Evolutionary conservation across 2,888 invertebrate genomes (phyloP), one percentile per base, ranked within the genome.

Genomic region (Emmelina monodactyla): DNA sequence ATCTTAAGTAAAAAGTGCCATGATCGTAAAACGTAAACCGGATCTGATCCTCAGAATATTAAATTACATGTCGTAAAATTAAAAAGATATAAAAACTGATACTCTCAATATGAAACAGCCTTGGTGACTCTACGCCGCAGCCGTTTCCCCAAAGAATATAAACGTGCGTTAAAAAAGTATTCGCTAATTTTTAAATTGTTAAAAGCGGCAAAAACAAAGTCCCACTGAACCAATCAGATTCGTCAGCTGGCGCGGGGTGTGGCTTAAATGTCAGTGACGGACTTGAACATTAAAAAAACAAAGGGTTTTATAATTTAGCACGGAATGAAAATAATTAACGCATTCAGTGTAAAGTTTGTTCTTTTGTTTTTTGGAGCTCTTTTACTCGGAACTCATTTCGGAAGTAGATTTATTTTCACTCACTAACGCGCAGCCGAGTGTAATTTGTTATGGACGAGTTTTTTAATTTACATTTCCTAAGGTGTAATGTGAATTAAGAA

Each of bases 191-290:
- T 53, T 59, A 37, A 34, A 35, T 29, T 35, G 31, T 35, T 36
- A 63, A 68, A 66, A 63, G 62, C 50, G 64, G 56, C 49, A 54
- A 52, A 51, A 62, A 72, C 70, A 71, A 71, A 73, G 69, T 58
- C 45, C 50, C 45, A 55, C 43, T 55, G 56, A 49, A 58, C 76
- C 76, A 78, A 78, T 76, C 72, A 58, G 51, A 44, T 54, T 46
- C 44, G 47, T 49, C 53, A 58, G 58, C 57, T 55, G 56, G 46
- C 45, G 42, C 44, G 53, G 64, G 78, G 78, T 76, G 78, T 61
- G 62, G 71, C 62, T 53, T 35, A 56, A 61, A 62, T 51, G 59
- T 51, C 45, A 53, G 56, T 57, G 62, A 25, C 25, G 11, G 25
- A 25, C n/a, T 4, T 4, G n/a, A 11, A 9, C 9, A 5, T 5